Base-by-base conservation (phyloP, 2,888 invertebrate species). In the Eulithis testata region DNA sequence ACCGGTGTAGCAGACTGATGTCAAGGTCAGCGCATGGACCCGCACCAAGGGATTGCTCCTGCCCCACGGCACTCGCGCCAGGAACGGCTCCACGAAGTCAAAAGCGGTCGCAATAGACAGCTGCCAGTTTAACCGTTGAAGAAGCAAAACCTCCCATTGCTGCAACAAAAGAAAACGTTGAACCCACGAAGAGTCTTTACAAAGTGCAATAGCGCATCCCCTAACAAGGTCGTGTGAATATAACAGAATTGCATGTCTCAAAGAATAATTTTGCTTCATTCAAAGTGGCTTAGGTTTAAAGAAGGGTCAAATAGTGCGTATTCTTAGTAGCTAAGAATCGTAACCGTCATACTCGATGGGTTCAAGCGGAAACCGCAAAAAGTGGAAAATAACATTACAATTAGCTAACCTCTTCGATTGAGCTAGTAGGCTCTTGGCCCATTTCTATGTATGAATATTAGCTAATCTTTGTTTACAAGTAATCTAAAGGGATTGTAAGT, bases 41-140 rank as follows among this genome's bases (percentile, higher is more conserved):
- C 96, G 94, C 49, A 97, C 93, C 53, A 95, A 89, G 55, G 94
- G 89, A 74, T 94, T 94, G 59, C 94, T 87, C 63, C 94, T 91
- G 66, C 94, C 94, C 94, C 95, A 95, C 14, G 94, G 87, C 70
- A 91, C 88, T 75, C 96, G 92, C 75, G 95, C 95, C 70, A 97
- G 90, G 75, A 97, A 94, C 78, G 96, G 97, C 83, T 97, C 97
- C 79, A 97, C 94, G 89, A 96, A 97, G 89, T 97, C 97, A 87
- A 96, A 96, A 8, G 96, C 96, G 1, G 97, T 97, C 60, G 97
- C 94, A 37, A 96, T 94, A 40, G 95, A 95, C 73, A 97, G 91
- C 88, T 97, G 96, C 97, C 97, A 97, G 82, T 96, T 94, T 72
- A 97, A 88, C 82, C 95, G 95, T 71, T 95, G 95, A 73, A 97